Evolutionary conservation across 2,113 vertebrate species (phyloP).

Genomic region (Montifringilla adamsi): DNA sequence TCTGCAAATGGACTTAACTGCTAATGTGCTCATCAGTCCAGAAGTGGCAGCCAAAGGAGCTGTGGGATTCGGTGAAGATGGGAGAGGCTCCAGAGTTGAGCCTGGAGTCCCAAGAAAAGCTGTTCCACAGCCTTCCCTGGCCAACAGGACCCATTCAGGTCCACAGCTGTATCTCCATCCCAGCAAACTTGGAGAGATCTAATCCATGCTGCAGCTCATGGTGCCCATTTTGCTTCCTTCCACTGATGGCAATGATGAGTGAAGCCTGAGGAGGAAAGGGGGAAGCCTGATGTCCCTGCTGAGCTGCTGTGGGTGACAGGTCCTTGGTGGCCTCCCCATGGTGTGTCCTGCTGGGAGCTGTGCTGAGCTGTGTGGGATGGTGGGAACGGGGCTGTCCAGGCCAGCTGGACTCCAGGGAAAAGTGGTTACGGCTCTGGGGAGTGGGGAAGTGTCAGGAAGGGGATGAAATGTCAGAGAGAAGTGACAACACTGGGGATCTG

Average conservation of each 20-base stretch:
- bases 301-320: neutral
- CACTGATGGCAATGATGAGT: neutral
- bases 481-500: neutral
- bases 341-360: neutral
- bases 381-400: neutral
- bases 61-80: accelerated
- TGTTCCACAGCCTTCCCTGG: neutral
- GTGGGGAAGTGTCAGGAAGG: neutral
- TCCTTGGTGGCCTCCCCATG: neutral
- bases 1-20: neutral
- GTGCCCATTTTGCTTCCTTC: neutral
- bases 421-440: neutral
- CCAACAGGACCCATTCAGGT: neutral
- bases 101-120: neutral
- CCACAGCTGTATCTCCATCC: neutral
- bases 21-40: neutral
- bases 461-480: neutral
- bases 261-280: neutral
- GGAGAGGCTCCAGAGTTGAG: neutral
- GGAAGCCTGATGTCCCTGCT: neutral
- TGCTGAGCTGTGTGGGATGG: accelerated
- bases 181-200: neutral
- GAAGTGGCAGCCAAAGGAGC: neutral
- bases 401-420: neutral
- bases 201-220: neutral